phyloP scores from a whole-genome alignment of 2,888 invertebrate genomes.

The Brachypalpus laphriformis region DNA sequence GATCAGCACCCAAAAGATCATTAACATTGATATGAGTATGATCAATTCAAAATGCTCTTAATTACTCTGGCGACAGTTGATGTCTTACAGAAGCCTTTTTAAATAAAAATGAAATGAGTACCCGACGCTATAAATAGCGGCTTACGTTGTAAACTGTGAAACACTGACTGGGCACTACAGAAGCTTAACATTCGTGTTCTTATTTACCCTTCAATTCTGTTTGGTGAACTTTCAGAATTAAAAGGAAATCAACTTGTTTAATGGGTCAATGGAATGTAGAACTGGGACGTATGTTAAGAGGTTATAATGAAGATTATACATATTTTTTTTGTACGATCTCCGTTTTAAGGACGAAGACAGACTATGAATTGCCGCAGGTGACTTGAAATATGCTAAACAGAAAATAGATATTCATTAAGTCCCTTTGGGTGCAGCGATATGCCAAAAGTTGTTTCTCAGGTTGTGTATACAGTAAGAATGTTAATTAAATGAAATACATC shows the following conservation, averaged over 20 bases:
- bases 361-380: not conserved
- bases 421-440: not conserved
- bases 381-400: not conserved
- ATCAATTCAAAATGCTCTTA: not conserved
- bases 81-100: not conserved
- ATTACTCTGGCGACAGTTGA: not conserved
- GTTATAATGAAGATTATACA: not conserved
- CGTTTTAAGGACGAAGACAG: not conserved
- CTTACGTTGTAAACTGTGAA: not conserved
- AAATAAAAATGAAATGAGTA: not conserved
- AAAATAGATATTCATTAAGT: not conserved
- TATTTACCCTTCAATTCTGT: not conserved
- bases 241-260: conserved; percentile 5
- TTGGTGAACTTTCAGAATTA: not conserved
- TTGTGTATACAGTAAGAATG: not conserved
- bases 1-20: not conserved
- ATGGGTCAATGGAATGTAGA: conserved; percentile 20
- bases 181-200: not conserved
- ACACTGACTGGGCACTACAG: not conserved
- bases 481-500: conserved; percentile 4
- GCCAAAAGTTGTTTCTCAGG: not conserved
- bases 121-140: not conserved
- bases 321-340: not conserved
- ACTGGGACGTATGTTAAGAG: not conserved
- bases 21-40: not conserved